These are phyloP conservation scores for Diglossa brunneiventris DNA, from an alignment of 2,113 vertebrate genomes.

Conservation along the genomic window DNA sequence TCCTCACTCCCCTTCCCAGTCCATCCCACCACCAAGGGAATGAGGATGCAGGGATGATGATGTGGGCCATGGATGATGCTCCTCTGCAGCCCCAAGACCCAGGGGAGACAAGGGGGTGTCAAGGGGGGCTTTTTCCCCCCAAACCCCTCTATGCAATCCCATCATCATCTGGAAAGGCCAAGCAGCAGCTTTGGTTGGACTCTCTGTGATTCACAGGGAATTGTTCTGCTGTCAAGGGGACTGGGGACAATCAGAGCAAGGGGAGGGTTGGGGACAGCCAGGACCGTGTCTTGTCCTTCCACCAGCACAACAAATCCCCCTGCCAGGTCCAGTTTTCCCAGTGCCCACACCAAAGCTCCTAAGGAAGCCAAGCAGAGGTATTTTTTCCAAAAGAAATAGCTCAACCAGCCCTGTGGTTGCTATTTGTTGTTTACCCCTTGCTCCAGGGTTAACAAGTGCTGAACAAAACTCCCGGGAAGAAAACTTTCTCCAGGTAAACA, in stretches of 20 bases:
- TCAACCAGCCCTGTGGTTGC: neutral
- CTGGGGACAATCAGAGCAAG: neutral
- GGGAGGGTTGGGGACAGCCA: accelerated
- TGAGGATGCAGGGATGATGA: neutral
- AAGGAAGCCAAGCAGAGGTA: neutral
- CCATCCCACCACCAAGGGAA: neutral
- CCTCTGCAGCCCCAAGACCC: accelerated
- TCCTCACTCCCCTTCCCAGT: neutral
- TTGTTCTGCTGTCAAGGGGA: neutral
- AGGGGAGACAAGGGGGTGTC: accelerated
- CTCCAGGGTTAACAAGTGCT: neutral
- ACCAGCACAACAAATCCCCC: neutral
- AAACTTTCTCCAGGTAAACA: neutral
- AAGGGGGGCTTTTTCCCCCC: neutral
- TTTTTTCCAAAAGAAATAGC: neutral
- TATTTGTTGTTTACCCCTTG: neutral
- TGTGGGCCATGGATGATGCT: neutral
- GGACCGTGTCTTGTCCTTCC: neutral
- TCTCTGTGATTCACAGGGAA: neutral
- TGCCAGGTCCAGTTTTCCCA: neutral
- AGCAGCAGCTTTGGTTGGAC: neutral
- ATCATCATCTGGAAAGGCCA: neutral
- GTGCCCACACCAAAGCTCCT: neutral
- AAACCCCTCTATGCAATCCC: neutral
- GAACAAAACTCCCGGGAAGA: neutral